Base-by-base conservation (phyloP, 2,797 vertebrate genomes). In the Denticeps clupeoides region DNA sequence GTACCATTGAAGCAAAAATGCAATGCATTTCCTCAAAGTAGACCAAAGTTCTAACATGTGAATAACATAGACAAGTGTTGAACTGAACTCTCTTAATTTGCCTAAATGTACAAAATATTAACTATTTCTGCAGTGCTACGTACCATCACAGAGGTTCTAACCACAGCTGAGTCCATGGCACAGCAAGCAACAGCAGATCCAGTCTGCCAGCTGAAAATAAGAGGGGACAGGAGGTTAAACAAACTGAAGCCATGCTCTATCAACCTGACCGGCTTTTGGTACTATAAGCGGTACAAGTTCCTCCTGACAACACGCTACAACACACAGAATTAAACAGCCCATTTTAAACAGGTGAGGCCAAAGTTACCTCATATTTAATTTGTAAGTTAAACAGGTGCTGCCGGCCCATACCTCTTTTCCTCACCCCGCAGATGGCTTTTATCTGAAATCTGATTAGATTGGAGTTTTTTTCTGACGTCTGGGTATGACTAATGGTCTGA, bases 21-120 rank as follows among this genome's bases (percentile, higher is more conserved):
- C n/a, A n/a, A n/a, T n/a, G n/a, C n/a, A n/a, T n/a, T n/a, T n/a
- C n/a, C n/a, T n/a, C n/a, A n/a, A n/a, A n/a, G n/a, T n/a, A n/a
- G n/a, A n/a, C n/a, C n/a, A n/a, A n/a, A n/a, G n/a, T n/a, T n/a
- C n/a, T n/a, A n/a, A n/a, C n/a, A n/a, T n/a, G n/a, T n/a, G n/a
- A n/a, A n/a, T n/a, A n/a, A n/a, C n/a, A n/a, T n/a, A n/a, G n/a
- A n/a, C n/a, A n/a, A n/a, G n/a, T n/a, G n/a, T n/a, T n/a, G n/a
- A n/a, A n/a, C n/a, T n/a, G n/a, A n/a, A n/a, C n/a, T n/a, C n/a
- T n/a, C n/a, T n/a, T n/a, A n/a, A 72, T 57, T 50, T 54, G 21
- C 38, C 53, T 64, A 63, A 67, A 64, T 70, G 27, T 47, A 53
- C n/a, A n/a, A n/a, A n/a, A n/a, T n/a, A n/a, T n/a, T n/a, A n/a